Evolutionary conservation across 2,888 invertebrate species (phyloP).

Genomic region (Hirtodrosophila histrioides): DNA sequence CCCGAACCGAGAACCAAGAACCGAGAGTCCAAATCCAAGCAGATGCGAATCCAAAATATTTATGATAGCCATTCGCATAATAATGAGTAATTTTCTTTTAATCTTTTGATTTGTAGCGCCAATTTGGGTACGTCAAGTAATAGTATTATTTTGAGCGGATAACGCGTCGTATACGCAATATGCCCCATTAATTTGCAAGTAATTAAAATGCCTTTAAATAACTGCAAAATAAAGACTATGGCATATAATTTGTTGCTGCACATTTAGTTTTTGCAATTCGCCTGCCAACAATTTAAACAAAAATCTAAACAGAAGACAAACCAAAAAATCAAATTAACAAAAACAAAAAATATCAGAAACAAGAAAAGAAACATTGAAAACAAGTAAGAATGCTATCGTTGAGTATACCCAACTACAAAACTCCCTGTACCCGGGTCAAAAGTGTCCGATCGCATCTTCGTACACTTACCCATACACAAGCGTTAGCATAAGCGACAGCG

Average conservation of each 20-base stretch:
- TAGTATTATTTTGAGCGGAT: slow-evolving; percentile 18
- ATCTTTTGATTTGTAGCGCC: slow-evolving; percentile 45
- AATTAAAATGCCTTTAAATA: slow-evolving; percentile 68
- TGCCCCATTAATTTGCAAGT: slow-evolving; percentile 70
- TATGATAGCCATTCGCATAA: slow-evolving; percentile 51
- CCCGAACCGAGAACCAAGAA: too few species aligned
- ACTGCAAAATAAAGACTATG: slow-evolving; percentile 53
- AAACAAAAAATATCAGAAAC: neutral
- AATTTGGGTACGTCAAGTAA: slow-evolving; percentile 37
- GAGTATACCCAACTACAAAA: too few species aligned
- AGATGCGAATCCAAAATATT: slow-evolving; percentile 39
- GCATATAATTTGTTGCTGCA: slow-evolving; percentile 51
- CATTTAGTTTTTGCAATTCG: slow-evolving; percentile 44
- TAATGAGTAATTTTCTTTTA: slow-evolving; percentile 56
- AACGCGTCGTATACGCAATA: slow-evolving; percentile 69
- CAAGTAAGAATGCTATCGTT: too few species aligned
- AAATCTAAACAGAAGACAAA: slow-evolving; percentile 12
- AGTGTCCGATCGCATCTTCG: too few species aligned
- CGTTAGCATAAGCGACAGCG: too few species aligned
- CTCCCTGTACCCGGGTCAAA: too few species aligned
- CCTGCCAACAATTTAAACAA: slow-evolving; percentile 61
- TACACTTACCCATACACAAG: too few species aligned
- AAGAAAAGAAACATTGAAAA: slow-evolving; percentile 5
- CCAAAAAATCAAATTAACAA: neutral
- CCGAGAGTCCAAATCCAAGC: neutral